Base-by-base conservation (phyloP, 2,113 vertebrate species). In the Turnix velox region DNA sequence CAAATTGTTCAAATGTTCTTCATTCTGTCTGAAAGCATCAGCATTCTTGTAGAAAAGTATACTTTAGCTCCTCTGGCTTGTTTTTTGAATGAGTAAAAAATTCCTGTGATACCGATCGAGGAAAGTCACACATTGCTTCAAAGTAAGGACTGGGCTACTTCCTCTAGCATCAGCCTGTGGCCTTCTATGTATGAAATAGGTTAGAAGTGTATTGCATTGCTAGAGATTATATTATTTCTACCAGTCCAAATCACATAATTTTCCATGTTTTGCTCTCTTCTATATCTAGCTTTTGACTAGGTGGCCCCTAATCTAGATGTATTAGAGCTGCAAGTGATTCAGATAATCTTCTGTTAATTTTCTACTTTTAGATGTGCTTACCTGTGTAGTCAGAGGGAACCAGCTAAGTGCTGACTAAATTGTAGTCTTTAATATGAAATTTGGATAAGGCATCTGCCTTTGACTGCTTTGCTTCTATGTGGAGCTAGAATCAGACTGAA, bases 351-450 rank as follows among this genome's bases (percentile, higher is more conserved):
- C 17, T 49, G 7, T 43, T 59, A 9, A 30, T 49, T 37, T 31
- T 86, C 18, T 84, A 35, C 6, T 39, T 28, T 63, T 51, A 57
- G 61, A 7, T 1, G 0, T 74, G 28, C 14, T 66, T 62, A 40
- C 7, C 43, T 51, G 5, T 67, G 31, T 46, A 35, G 39, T 62
- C 30, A 69, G 12, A 14, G 9, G 0, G 22, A 81, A 35, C 7
- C 0, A 0, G 2, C n/a, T 59, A 68, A 80, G 22, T 42, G 42
- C 12, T 33, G 27, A 55, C 10, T 2, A 83, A 76, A 73, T 1
- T 52, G 9, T 40, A 40, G 4, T 2, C 45, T 84, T 7, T 17
- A 54, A 33, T 6, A 28, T 7, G 10, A 67, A 2, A 8, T 33
- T 48, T 46, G 31, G n/a, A 40, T 62, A 33, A 12, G 19, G 8